These are phyloP conservation scores for Cistogaster globosa DNA, from an alignment of 2,888 invertebrate genomes.

Conservation along the genomic window DNA sequence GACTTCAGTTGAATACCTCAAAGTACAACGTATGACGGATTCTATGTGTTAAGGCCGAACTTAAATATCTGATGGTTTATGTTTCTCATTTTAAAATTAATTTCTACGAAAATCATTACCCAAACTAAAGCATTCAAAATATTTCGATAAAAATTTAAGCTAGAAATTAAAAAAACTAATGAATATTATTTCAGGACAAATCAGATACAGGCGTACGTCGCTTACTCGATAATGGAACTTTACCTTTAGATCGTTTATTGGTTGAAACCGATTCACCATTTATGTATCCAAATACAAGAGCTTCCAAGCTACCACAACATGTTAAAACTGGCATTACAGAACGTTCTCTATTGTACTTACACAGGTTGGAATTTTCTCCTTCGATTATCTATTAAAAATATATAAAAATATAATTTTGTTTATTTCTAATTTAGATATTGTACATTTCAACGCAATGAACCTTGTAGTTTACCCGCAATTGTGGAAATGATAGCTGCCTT, in stretches of 20 bases:
- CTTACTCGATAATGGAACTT: conserved; percentile 89
- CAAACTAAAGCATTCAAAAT: no score
- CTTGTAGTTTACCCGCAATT: conserved; percentile 95
- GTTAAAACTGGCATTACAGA: conserved; percentile 94
- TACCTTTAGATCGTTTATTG: conserved; percentile 92
- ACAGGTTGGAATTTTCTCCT: conserved; percentile 77
- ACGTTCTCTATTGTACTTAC: conserved; percentile 85
- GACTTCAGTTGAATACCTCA: no score
- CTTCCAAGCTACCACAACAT: conserved; percentile 94
- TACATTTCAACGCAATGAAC: conserved; percentile 98
- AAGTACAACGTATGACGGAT: no score
- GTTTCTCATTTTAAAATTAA: no score
- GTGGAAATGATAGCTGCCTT: conserved; percentile 98
- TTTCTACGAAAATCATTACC: neutral
- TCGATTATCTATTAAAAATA: neutral
- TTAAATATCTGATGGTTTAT: no score
- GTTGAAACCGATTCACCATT: conserved; percentile 98
- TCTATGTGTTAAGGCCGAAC: no score
- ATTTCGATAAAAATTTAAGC: neutral
- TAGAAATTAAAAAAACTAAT: no score
- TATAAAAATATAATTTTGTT: neutral
- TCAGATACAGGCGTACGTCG: conserved; percentile 94
- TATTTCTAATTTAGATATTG: conserved; percentile 86
- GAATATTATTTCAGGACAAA: conserved; percentile 87
- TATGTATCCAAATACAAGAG: conserved; percentile 97